A percentile compares a stretch with the other conserved stretches of the same genome.
These are phyloP conservation scores for Pristiophorus japonicus DNA, from an alignment of 2,113 vertebrate species.

Conservation along the genomic window DNA sequence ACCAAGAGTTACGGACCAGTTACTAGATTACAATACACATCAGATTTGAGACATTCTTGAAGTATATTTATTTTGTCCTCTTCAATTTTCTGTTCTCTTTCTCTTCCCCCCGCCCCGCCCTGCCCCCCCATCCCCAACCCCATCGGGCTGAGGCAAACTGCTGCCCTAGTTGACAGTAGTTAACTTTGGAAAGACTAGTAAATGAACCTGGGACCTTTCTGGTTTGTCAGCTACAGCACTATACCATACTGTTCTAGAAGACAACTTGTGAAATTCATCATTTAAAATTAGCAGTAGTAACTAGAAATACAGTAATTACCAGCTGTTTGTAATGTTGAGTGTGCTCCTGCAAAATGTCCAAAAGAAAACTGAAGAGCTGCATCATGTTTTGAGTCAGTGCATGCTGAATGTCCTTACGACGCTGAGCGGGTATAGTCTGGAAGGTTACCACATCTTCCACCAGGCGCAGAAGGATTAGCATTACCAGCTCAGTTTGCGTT, in stretches of 20 bases:
- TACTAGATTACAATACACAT: neutral
- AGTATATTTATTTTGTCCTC: neutral
- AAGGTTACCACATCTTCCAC: conserved; percentile 96
- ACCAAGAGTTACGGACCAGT: neutral
- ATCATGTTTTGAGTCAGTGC: conserved; percentile 95
- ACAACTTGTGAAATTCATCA: neutral
- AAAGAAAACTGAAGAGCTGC: conserved; percentile 82
- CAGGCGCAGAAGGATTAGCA: conserved; percentile 87
- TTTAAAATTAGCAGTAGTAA: neutral
- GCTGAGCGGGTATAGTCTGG: conserved; percentile 82
- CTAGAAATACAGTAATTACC: neutral
- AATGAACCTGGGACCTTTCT: neutral
- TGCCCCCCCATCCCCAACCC: neutral
- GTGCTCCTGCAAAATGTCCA: conserved; percentile 75
- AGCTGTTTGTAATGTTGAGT: conserved; percentile 69
- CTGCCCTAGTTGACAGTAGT: neutral
- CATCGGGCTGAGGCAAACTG: neutral
- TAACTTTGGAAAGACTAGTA: neutral
- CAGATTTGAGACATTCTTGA: neutral
- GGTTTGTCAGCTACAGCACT: neutral
- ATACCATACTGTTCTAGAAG: neutral
- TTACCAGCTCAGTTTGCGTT: conserved; percentile 91
- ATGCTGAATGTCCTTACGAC: conserved; percentile 91
- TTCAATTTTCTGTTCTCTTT: too few relatives aligned
- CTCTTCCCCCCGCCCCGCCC: neutral